Base-by-base conservation (phyloP, 2,888 invertebrate genomes). In the Spodoptera picta region DNA sequence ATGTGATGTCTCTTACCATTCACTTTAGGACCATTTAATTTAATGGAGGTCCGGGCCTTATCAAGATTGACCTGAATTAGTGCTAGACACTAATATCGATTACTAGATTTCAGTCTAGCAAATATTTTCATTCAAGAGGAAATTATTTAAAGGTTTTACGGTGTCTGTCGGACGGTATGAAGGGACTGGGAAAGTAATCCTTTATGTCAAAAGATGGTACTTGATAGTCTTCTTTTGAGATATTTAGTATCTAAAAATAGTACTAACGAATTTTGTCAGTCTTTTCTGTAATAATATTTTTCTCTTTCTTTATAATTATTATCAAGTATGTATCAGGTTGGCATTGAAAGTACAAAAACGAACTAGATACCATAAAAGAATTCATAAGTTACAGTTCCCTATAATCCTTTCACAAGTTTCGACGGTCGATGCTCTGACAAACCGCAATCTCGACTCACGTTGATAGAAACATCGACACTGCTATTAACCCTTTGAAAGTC, bases 51-150 rank as follows among this genome's bases (percentile, higher is more conserved):
- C 79, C 74, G 69, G 76, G 75, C 63, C 64, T 76, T 77, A 85
- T 84, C 82, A 79, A 81, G 82, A 84, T 83, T 72, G 80, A 73
- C 81, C 79, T 79, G 80, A 82, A 86, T 84, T 81, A 77, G 72
- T 73, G 62, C 68, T 68, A 69, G 67, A 66, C 52, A 54, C 51
- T 61, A 64, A 76, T 83, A 83, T 82, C 70, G 77, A 79, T 77
- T 70, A 41, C 59, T 46, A 65, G 58, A 69, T 70, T 63, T 47
- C 47, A 60, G 57, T 66, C 63, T 59, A 64, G 62, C 24, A 67
- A 61, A 69, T 71, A 69, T 65, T 73, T 77, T 65, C 41, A 63
- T 57, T 63, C 10, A 50, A 57, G 41, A 24, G 44, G 59, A 50
- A 57, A 64, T 51, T 50, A 53, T 36, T 6, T 57, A 27, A 61